These are phyloP conservation scores for fruit fly (Drosophila melanogaster) DNA, from an alignment of 1,140 invertebrate genomes.

Conservation along the genomic window Release_6_plus_ISO1_MT NT_033777.3:31801001-31801500, in stretches of 20 bases:
- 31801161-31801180: not conserved
- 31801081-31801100: conserved; percentile 45
- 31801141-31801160: not conserved
- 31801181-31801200: not conserved
- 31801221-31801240: conserved; percentile 17
- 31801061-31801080: conserved; percentile 25
- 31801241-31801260: not conserved
- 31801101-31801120: conserved; percentile 10
- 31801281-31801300: conserved; percentile 51
- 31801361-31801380: conserved; percentile 59
- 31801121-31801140: conserved; percentile 40
- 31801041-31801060: conserved; percentile 33
- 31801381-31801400: conserved; percentile 41
- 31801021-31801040: conserved; percentile 13
- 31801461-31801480: conserved; percentile 46
- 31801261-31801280: conserved; percentile 21
- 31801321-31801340: conserved; percentile 24
- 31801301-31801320: not conserved
- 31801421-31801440: conserved; percentile 48
- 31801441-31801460: not conserved
- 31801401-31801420: conserved; percentile 58
- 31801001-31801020: conserved; percentile 18
- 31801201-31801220: conserved; percentile 23
- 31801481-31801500: conserved; percentile 70
- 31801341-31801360: conserved; percentile 47